Base-by-base conservation (phyloP, 2,797 vertebrate genomes). In the Gymnoscopelus microlampas region DNA sequence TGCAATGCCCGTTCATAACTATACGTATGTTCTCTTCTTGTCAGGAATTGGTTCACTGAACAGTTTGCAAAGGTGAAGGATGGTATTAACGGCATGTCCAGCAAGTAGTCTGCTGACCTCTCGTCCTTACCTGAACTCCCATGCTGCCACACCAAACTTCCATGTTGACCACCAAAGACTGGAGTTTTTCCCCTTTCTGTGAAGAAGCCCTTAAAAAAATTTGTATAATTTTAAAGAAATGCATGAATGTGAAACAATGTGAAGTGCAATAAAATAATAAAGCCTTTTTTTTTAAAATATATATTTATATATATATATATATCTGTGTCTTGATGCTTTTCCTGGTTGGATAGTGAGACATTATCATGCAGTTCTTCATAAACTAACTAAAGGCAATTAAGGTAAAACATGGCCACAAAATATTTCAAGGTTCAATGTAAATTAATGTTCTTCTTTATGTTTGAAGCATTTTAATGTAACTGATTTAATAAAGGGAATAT, bases 41-140 rank as follows among this genome's bases (percentile, higher is more conserved):
- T 3, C 77, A 95, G 94, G 56, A 24, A 0, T 59, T 92, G 88
- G 87, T 5, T 92, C 1, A 0, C 0, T 0, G 54, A 77, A 0
- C 11, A 65, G 4, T 0, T 78, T 0, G 48, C 81, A 0, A 76
- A 23, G 8, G 0, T 88, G 0, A 88, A 70, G 76, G 0, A 0
- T 3, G 71, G 44, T 10, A 0, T 82, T 0, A 0, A 1, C 0
- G 69, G 72, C 14, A 0, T 8, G 0, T 7, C 49, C 60, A 48
- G 23, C 55, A 64, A 63, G 51, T 14, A 55, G 3, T 0, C n/a
- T 14, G 1, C 12, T 24, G 32, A 5, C 23, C 24, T 55, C 14
- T 12, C 29, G 2, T 24, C 7, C 15, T 23, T 4, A 29, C 55
- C 12, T 5, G 23, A 12, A 57, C 53, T 11, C 10, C 53, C 23